Conservation (phyloP, 2,888 invertebrate species). For the Leucophenga montana region DNA sequence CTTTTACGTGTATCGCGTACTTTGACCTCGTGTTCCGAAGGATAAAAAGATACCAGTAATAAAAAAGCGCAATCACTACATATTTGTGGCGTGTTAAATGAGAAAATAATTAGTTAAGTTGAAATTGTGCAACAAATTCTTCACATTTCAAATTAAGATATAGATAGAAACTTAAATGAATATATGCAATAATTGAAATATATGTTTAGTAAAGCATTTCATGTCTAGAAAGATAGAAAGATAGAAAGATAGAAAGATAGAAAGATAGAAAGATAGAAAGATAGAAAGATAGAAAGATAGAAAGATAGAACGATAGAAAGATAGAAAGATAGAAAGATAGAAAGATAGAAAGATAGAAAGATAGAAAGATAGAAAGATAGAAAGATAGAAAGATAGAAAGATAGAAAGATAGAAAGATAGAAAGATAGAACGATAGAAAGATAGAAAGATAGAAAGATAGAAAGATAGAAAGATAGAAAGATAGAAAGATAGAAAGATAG, state of each 20-base stretch:
- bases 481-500: conserved; percentile 11
- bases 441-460: conserved; percentile 13
- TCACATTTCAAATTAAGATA: no score
- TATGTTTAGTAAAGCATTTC: no score
- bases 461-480: conserved; percentile 15
- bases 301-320: conserved; percentile 20
- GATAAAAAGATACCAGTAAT: no score
- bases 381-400: conserved; percentile 13
- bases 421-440: conserved; percentile 13
- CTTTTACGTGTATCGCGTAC: no score
- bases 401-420: conserved; percentile 9
- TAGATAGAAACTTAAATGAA: no score
- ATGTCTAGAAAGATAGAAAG: conserved; percentile 1
- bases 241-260: conserved; percentile 11
- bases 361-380: not conserved
- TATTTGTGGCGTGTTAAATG: no score
- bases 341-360: conserved; percentile 23
- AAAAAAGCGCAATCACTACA: no score
- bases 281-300: conserved; percentile 13
- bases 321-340: conserved; percentile 20
- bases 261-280: conserved; percentile 15
- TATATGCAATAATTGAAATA: no score
- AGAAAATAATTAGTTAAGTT: no score
- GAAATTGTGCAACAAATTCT: no score
- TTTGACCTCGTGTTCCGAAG: no score